Conservation (phyloP, 2,797 vertebrate species). For the Gastrophryne carolinensis region DNA sequence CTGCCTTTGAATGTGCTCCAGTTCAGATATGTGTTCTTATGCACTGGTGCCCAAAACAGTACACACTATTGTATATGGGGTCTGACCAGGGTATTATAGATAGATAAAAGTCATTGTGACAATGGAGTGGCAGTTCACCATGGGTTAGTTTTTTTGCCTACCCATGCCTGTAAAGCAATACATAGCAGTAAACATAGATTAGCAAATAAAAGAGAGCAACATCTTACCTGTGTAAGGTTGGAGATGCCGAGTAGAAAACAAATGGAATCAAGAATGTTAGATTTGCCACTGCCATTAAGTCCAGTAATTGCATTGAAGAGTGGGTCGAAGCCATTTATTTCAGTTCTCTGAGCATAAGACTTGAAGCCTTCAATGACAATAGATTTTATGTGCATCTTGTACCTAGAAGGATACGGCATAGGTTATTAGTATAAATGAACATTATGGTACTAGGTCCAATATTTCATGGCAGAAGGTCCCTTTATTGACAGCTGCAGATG, state of each 20-base stretch:
- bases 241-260: constrained; percentile 92
- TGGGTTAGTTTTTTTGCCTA: too few relatives aligned
- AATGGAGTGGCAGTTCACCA: too few relatives aligned
- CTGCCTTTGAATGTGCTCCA: too few relatives aligned
- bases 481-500: not conserved
- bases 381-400: constrained; percentile 88
- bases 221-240: constrained; percentile 83
- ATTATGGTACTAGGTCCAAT: not conserved
- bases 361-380: constrained; percentile 93
- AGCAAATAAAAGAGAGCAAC: too few relatives aligned
- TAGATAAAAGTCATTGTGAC: too few relatives aligned
- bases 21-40: too few relatives aligned
- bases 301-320: constrained; percentile 97
- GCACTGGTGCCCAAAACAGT: too few relatives aligned
- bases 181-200: too few relatives aligned
- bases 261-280: constrained; percentile 93
- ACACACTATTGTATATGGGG: too few relatives aligned
- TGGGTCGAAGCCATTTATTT: constrained; percentile 86
- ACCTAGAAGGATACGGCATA: not conserved
- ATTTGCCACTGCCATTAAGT: constrained; percentile 95
- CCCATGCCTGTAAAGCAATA: too few relatives aligned
- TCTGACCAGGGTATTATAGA: too few relatives aligned
- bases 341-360: constrained; percentile 91
- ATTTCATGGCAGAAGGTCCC: not conserved
- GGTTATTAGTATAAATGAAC: not conserved